Base-by-base conservation (phyloP, 2,797 vertebrate genomes). In the Fratercula arctica region DNA sequence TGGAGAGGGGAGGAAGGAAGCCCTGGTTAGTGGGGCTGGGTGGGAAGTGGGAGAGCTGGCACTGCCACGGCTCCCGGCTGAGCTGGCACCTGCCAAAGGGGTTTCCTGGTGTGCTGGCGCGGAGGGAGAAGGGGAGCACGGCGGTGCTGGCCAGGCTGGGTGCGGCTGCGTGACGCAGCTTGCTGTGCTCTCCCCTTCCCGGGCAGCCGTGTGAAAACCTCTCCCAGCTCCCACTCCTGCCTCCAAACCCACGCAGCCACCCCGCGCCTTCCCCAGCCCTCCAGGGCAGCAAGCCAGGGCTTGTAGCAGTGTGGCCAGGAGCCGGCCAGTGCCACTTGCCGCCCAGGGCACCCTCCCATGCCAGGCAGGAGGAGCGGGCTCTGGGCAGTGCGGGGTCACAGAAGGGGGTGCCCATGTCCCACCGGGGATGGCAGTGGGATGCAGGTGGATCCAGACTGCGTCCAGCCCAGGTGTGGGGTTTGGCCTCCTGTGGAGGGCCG, bases 1-100 rank as follows among this genome's bases (percentile, higher is more conserved):
- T 2, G 28, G 84, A 86, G 93, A 80, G 57, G 23, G 31, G 35
- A 94, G 95, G 93, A 96, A 95, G 95, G 89, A 96, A 96, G 50
- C 31, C 45, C 11, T 78, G 61, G 89, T 84, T 94, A 81, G 23
- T 0, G 0, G 35, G 31, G 37, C 69, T 1, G 4, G 28, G 24
- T 3, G 17, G 91, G 67, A 92, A 87, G 43, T 3, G 0, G 70
- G 56, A 85, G 29, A 6, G 70, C 63, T 78, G 94, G 79, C 76
- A 43, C 31, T 87, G 81, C 87, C 18, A 5, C 0, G 4, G 79
- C 76, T 95, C 72, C 83, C 1, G 5, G 51, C 72, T 83, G 67
- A 24, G 82, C 89, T 94, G 88, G 93, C 93, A 95, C 88, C 93
- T 95, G 84, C 85, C 6, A 3, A 16, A 73, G 90, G 86, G 86